Conservation (phyloP, 2,888 invertebrate genomes). For the Caenorhabditis afra region DNA sequence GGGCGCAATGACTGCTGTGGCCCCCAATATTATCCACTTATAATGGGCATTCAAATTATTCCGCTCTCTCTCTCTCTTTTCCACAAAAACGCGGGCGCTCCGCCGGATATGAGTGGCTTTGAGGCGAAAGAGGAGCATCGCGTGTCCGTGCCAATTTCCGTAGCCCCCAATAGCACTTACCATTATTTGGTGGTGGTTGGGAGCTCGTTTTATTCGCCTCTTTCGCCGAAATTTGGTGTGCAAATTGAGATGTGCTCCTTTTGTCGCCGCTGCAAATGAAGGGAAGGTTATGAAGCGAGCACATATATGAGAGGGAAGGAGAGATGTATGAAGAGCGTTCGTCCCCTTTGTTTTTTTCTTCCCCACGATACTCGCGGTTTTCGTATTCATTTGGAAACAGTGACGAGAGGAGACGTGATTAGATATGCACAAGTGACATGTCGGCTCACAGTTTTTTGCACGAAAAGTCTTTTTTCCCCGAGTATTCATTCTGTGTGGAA, state of each 20-base stretch:
- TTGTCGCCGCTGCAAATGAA: slow-evolving; percentile 2
- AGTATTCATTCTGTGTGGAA: too few relatives aligned
- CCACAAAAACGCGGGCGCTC: slow-evolving; percentile 4
- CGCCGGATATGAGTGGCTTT: slow-evolving; percentile 4
- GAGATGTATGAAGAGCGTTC: background rate
- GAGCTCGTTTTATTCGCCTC: too few relatives aligned
- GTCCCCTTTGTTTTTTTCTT: background rate
- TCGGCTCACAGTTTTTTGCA: too few relatives aligned
- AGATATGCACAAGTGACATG: slow-evolving; percentile 4
- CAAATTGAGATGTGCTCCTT: slow-evolving; percentile 26
- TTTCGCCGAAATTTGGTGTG: slow-evolving; percentile 23
- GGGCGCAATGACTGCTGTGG: background rate
- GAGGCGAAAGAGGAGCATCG: slow-evolving; percentile 15
- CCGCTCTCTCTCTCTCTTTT: too few relatives aligned
- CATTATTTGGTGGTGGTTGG: slow-evolving; percentile 48
- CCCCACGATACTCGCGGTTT: background rate
- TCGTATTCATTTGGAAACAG: slow-evolving; percentile 8
- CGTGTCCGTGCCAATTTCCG: slow-evolving; percentile 53
- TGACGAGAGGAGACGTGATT: background rate
- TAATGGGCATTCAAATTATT: slow-evolving; percentile 56
- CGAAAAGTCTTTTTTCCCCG: too few relatives aligned
- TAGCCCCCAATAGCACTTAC: slow-evolving; percentile 36
- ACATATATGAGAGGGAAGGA: too few relatives aligned
- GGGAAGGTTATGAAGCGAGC: background rate
- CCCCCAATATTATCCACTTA: slow-evolving; percentile 50